phyloP scores from a whole-genome alignment of 2,888 invertebrate species.

The Silvanus unidentatus region DNA sequence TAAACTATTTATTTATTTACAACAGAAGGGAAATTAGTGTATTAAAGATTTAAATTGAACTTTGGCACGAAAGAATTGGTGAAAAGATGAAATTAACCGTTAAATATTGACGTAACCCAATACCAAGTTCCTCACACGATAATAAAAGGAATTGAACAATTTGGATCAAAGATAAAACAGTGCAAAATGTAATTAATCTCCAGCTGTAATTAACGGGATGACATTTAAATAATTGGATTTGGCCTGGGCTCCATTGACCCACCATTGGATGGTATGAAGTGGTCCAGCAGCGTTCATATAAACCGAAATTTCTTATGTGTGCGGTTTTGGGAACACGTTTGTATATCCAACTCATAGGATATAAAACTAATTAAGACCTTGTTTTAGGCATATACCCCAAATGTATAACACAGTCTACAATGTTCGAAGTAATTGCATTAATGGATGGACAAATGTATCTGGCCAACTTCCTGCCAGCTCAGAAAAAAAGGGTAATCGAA shows the following conservation, averaged over 20 bases:
- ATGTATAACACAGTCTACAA: conserved; percentile 6
- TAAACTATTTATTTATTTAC: too few species aligned
- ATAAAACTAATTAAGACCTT: conserved; percentile 25
- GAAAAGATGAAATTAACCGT: too few species aligned
- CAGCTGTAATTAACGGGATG: conserved; percentile 22
- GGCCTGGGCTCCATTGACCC: conserved; percentile 16
- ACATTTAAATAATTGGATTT: conserved; percentile 27
- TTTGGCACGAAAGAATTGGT: too few species aligned
- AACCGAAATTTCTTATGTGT: conserved; percentile 20
- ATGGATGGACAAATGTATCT: conserved; percentile 16
- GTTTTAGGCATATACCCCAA: conserved; percentile 16
- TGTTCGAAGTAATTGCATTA: conserved; percentile 19
- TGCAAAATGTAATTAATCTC: conserved; percentile 17
- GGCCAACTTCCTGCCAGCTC: not conserved
- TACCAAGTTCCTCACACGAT: too few species aligned
- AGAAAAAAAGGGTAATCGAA: too few species aligned
- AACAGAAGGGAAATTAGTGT: too few species aligned
- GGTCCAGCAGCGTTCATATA: conserved; percentile 9
- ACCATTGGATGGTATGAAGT: conserved; percentile 8
- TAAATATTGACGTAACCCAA: too few species aligned
- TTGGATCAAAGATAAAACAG: too few species aligned
- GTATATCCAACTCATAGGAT: conserved; percentile 7
- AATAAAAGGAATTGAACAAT: too few species aligned
- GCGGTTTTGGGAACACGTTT: too few species aligned
- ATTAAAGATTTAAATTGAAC: too few species aligned